Base-by-base conservation (phyloP, 2,888 invertebrate species). In the Acrobeloides nanus region DNA sequence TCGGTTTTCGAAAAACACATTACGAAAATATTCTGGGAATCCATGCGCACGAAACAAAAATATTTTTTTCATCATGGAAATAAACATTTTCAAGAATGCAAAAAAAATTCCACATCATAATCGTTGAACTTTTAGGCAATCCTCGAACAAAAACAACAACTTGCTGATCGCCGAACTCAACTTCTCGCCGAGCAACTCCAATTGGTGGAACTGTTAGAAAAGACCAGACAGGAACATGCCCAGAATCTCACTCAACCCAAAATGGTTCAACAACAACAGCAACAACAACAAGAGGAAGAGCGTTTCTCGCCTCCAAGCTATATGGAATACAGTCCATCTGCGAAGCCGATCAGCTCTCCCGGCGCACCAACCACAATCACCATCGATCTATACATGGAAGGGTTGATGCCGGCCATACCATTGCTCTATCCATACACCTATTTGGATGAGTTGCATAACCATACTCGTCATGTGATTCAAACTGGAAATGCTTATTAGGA, bases 271-370 rank as follows among this genome's bases (percentile, higher is more conserved):
- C 12, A 29, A 29, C 31, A 12, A 29, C 20, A 10, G 21, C 34
- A 10, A 34, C 34, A 34, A 5, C 34, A 34, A 5, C 20, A 34
- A 20, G 34, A 20, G 20, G 20, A 20, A 34, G 34, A 20, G 34
- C 20, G 21, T 20, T 34, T 20, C 10, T 20, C 51, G 15, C 56
- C 61, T 1, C 63, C 64, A 12, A 47, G 53, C 42, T 53, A 53
- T 35, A 38, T 64, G 38, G 65, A 66, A 41, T 62, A 62, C 51
- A 64, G 64, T 7, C 64, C 62, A 10, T 61, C 63, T 3, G 52
- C 49, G 34, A 66, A 64, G 41, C 63, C 65, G 18, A 10, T 26
- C 8, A 15, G n/a, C 17, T 23, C 35, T 6, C 27, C 39, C 27
- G 35, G 35, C 35, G 8, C 18, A n/a, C 35, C 35, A n/a, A 15